A percentile compares a stretch with the other conserved stretches of the same genome.
These are phyloP conservation scores for Diorhabda elongata DNA, from an alignment of 1,140 invertebrate species.

Conservation along the genomic window DNA sequence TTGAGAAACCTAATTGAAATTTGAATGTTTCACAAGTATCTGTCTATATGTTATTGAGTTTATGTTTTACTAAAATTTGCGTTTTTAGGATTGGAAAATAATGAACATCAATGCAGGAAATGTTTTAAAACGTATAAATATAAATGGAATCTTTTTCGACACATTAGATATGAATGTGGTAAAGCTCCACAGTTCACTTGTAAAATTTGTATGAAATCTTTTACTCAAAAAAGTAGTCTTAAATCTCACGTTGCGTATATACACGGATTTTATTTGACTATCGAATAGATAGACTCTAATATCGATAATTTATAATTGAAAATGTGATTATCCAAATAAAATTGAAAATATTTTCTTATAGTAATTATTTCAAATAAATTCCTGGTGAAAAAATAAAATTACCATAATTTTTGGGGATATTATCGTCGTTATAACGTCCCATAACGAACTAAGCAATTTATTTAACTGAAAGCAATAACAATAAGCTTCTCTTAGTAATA, in stretches of 20 bases:
- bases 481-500: too few relatives aligned
- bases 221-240: conserved; percentile 29
- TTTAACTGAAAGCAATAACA: too few relatives aligned
- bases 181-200: conserved; percentile 52
- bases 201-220: conserved; percentile 25
- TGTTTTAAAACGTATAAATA: conserved; percentile 37
- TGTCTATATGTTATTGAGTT: too few relatives aligned
- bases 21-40: too few relatives aligned
- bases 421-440: too few relatives aligned
- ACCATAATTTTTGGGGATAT: too few relatives aligned
- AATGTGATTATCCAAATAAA: background rate
- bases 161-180: conserved; percentile 51
- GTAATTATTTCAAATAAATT: background rate
- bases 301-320: background rate
- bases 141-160: conserved; percentile 50
- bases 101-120: conserved; percentile 13
- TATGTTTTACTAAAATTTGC: too few relatives aligned
- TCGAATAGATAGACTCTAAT: background rate
- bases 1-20: too few relatives aligned
- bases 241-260: conserved; percentile 22
- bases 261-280: background rate
- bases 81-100: background rate
- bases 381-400: background rate
- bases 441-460: too few relatives aligned
- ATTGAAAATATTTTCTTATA: background rate